Evolutionary conservation across 2,888 invertebrate species (phyloP).

Genomic region (Agrochola lota): DNA sequence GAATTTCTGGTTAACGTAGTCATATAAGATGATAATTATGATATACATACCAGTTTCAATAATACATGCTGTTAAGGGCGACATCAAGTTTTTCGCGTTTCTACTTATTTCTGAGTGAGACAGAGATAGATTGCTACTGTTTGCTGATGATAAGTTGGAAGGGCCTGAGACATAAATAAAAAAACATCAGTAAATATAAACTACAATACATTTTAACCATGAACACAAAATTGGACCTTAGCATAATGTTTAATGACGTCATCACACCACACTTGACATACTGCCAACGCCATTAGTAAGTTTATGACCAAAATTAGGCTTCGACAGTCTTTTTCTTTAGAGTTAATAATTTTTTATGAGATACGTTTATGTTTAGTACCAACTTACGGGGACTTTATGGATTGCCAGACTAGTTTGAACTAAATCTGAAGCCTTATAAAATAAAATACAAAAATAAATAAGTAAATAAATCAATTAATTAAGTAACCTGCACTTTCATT

Average conservation of each 20-base stretch:
- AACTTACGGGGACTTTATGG: too few relatives aligned
- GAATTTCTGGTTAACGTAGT: background rate
- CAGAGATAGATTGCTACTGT: constrained; percentile 80
- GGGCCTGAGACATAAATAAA: constrained; percentile 68
- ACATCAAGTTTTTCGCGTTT: constrained; percentile 83
- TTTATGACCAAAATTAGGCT: too few relatives aligned
- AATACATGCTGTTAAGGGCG: constrained; percentile 90
- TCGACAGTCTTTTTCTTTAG: too few relatives aligned
- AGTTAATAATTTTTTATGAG: too few relatives aligned
- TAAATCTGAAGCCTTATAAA: background rate
- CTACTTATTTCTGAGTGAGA: constrained; percentile 86
- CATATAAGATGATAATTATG: background rate
- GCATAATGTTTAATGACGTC: too few relatives aligned
- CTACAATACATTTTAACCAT: too few relatives aligned
- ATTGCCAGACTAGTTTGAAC: too few relatives aligned
- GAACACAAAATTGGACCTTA: too few relatives aligned
- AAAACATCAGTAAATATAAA: too few relatives aligned
- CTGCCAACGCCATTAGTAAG: too few relatives aligned
- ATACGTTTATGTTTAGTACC: too few relatives aligned
- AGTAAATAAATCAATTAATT: background rate
- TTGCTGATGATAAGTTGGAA: constrained; percentile 81
- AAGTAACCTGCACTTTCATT: constrained; percentile 84
- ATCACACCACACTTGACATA: too few relatives aligned
- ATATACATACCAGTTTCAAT: constrained; percentile 91
- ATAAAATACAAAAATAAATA: background rate